Evolutionary conservation across 1,140 invertebrate genomes (phyloP).

Genomic region (Heliconius hewitsoni): DNA sequence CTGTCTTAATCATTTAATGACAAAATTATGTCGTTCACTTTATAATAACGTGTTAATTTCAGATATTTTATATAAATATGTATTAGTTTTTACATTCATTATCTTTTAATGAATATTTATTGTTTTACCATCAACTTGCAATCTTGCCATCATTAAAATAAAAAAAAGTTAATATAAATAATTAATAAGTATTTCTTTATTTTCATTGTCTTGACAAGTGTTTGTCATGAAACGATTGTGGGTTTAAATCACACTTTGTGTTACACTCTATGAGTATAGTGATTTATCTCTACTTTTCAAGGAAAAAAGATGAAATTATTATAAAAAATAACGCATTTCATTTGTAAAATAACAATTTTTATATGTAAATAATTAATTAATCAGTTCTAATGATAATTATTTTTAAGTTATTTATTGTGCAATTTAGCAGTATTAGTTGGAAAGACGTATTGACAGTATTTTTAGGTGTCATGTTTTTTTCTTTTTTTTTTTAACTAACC

Average conservation of each 20-base stretch:
- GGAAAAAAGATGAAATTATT: not conserved
- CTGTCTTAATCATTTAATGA: constrained; percentile 12
- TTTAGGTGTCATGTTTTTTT: constrained; percentile 19
- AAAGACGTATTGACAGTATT: constrained; percentile 36
- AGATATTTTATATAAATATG: constrained; percentile 4
- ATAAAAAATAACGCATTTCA: constrained; percentile 14
- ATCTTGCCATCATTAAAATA: constrained; percentile 31
- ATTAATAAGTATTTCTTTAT: constrained; percentile 5
- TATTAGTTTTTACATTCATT: constrained; percentile 7
- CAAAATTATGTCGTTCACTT: not conserved
- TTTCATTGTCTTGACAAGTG: not conserved
- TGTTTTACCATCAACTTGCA: constrained; percentile 15
- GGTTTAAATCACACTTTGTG: not conserved
- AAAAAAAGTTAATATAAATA: constrained; percentile 7
- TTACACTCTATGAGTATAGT: not conserved
- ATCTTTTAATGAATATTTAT: constrained; percentile 20
- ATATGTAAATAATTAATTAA: constrained; percentile 53
- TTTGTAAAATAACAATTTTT: constrained; percentile 33
- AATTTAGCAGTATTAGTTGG: constrained; percentile 75
- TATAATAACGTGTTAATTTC: not conserved
- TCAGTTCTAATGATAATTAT: constrained; percentile 44
- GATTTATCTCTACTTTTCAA: not conserved
- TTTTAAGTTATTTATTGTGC: constrained; percentile 78
- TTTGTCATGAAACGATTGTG: not conserved
- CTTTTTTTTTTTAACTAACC: constrained; percentile 16